Evolutionary conservation across 1,140 invertebrate species (phyloP), one percentile per base, ranked within the genome.

Genomic region (Adelges cooleyi): DNA sequence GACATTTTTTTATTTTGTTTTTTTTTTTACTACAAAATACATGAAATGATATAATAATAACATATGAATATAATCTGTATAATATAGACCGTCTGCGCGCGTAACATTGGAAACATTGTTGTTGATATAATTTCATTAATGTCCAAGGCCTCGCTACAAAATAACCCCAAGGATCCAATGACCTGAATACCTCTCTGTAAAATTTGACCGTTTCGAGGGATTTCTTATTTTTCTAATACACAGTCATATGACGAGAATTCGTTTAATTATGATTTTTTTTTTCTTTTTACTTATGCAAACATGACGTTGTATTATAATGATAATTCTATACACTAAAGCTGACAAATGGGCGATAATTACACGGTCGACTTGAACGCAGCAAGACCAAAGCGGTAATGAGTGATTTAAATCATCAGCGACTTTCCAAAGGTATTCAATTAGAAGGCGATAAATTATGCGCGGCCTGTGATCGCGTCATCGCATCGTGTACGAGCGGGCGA

Each of bases 71-170:
- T n/a, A n/a, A n/a, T n/a, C n/a, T n/a, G n/a, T n/a, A n/a, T n/a
- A n/a, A n/a, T n/a, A n/a, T n/a, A n/a, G n/a, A n/a, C n/a, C n/a
- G n/a, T n/a, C 36, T 18, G 15, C 13, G 11, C 10, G 29, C 22
- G 36, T 38, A n/a, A 25, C 15, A 42, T 42, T 1, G 53, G 36
- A 44, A 56, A 42, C 22, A 38, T 56, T 23, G 52, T 42, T 42
- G 38, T 56, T 50, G 23, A 23, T 59, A 44, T 29, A 46, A 59
- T 59, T 59, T 59, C 54, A 46, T 59, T 46, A 59, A 29, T 20
- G 2, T 59, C 25, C 54, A 59, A 59, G 54, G 54, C 23, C 54
- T 46, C 23, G 5, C 25, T n/a, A 38, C 23, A 44, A 59, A 44
- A 44, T 17, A 22, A 17, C 51, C 54, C 54, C 54, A 59, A 59